Percentiles rank a stretch among this genome's conserved stretches.
Evolutionary conservation across 2,888 invertebrate genomes (phyloP).

Genomic region (Scaeva pyrastri): DNA sequence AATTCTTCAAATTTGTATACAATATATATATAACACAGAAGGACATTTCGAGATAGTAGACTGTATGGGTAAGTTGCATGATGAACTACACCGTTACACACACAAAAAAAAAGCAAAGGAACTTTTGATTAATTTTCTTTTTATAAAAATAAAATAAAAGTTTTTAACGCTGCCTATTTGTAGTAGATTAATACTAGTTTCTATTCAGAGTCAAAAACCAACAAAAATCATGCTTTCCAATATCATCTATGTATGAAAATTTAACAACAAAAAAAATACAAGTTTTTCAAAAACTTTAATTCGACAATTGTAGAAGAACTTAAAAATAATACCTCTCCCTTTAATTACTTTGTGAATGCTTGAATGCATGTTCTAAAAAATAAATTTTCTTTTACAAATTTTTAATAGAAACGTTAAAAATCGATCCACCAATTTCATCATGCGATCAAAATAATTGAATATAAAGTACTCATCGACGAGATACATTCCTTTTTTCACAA

Average conservation of each 20-base stretch:
- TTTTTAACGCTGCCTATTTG: conserved; percentile 68
- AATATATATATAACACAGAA: conserved; percentile 85
- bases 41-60: conserved; percentile 95
- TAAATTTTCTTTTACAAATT: conserved; percentile 48
- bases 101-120: conserved; percentile 77
- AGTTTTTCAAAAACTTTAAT: conserved; percentile 52
- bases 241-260: conserved; percentile 76
- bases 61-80: conserved; percentile 90
- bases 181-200: conserved; percentile 69
- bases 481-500: conserved; percentile 55
- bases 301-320: conserved; percentile 64
- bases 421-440: conserved; percentile 53
- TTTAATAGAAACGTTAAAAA: conserved; percentile 36
- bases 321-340: conserved; percentile 45
- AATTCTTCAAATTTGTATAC: conserved; percentile 69
- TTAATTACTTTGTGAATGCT: conserved; percentile 71
- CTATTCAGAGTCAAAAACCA: conserved; percentile 71
- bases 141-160: conserved; percentile 55
- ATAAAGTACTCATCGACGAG: conserved; percentile 50
- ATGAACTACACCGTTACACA: conserved; percentile 78
- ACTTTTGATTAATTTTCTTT: conserved; percentile 77
- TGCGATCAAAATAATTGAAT: conserved; percentile 41
- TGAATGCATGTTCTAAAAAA: conserved; percentile 72
- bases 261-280: conserved; percentile 23
- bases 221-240: conserved; percentile 79